Evolutionary conservation across 2,888 invertebrate species (phyloP), one percentile per base, ranked within the genome.

Genomic region (Eledona agricola): DNA sequence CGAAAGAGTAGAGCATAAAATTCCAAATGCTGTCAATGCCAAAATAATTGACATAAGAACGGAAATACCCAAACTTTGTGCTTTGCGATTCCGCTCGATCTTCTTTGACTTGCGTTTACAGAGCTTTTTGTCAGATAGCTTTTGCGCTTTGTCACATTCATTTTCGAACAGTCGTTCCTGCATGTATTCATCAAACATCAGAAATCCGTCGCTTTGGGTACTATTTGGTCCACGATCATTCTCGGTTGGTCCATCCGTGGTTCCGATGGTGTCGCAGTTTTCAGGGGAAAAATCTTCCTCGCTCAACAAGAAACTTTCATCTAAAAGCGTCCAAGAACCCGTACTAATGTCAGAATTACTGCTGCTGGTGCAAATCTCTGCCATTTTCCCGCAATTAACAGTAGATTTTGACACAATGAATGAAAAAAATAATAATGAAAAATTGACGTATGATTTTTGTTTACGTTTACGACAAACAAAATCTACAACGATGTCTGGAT

Each of bases 121-220:
- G n/a, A 31, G 4, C 4, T 4, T 25, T 28, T 51, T 51, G 6
- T 34, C 23, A 2, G 42, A n/a, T n/a, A n/a, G 32, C 13, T 32
- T 43, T n/a, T 51, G 34, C 9, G 32, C 23, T 1, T 23, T 11
- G 23, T 53, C 59, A 23, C 60, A 60, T 34, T 67, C 63, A 22
- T 63, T 57, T 12, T 57, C 54, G 1, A 63, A 15, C 20, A 63
- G 51, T 4, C 57, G 49, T 13, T 61, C 62, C 23, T 57, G 55
- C n/a, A 64, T 29, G 35, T 54, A 65, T 47, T 67, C 67, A 13
- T 63, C 62, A 19, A 65, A 57, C 6, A 63, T 60, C n/a, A 60
- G 23, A 31, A 62, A 65, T 7, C 62, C 64, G 19, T 61, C 45
- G 20, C 16, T 46, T 38, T 7, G n/a, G n/a, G n/a, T n/a, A n/a